phyloP scores from a whole-genome alignment of 2,797 vertebrate species.

The Rhinoraja longicauda region DNA sequence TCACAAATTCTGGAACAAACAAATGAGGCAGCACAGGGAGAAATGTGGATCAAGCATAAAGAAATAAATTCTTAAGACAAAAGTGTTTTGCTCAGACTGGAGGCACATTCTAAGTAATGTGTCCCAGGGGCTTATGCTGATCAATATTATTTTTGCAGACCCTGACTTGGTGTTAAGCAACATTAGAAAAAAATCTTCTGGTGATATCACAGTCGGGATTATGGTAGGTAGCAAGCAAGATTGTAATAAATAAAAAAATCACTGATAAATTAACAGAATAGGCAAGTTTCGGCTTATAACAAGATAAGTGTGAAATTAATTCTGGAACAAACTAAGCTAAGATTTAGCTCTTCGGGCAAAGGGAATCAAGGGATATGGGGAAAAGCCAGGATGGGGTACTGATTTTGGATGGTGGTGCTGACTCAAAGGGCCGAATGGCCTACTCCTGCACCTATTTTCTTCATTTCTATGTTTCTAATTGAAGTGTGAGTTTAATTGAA shows the following conservation, averaged over 20 bases:
- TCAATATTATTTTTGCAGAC: not conserved
- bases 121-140: no score
- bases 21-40: not conserved
- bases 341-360: no score
- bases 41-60: not conserved
- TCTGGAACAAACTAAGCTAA: no score
- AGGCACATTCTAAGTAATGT: not conserved
- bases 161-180: not conserved
- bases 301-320: not conserved
- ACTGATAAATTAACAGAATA: not conserved
- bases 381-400: no score
- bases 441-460: no score
- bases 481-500: not conserved
- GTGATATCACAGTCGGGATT: not conserved
- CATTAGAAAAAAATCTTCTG: not conserved
- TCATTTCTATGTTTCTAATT: no score
- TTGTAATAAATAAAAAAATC: not conserved
- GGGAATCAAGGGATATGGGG: no score
- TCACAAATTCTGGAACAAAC: not conserved
- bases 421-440: no score
- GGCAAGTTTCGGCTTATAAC: not conserved
- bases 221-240: not conserved
- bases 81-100: not conserved
- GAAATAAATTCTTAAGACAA: not conserved
- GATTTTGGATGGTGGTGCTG: no score